Evolutionary conservation across 2,888 invertebrate species (phyloP).

Genomic region (Keiferia lycopersicella): DNA sequence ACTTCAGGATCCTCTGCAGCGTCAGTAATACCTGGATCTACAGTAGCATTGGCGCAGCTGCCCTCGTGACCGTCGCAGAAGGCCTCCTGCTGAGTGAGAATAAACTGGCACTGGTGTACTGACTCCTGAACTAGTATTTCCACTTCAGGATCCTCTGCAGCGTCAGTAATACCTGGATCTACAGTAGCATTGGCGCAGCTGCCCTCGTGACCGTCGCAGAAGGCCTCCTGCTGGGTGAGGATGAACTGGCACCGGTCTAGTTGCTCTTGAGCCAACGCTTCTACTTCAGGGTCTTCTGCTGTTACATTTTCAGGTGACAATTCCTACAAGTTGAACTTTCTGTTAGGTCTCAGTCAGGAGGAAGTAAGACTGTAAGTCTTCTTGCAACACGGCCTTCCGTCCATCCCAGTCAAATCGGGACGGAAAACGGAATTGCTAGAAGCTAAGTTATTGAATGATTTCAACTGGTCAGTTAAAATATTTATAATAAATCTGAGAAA

Average conservation of each 20-base stretch:
- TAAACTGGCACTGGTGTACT: constrained; percentile 64
- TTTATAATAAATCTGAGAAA: too few relatives aligned
- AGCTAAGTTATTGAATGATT: too few relatives aligned
- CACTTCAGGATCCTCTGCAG: constrained; percentile 59
- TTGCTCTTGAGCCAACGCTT: constrained; percentile 54
- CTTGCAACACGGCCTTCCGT: too few relatives aligned
- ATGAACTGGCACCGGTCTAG: constrained; percentile 67
- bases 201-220: constrained; percentile 65
- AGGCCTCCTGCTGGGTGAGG: constrained; percentile 66
- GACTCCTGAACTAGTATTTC: constrained; percentile 56
- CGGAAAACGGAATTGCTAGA: too few relatives aligned
- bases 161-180: constrained; percentile 39
- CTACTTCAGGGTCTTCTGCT: constrained; percentile 55
- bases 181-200: constrained; percentile 49
- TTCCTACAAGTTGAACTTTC: constrained; percentile 41
- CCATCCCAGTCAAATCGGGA: too few relatives aligned
- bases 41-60: constrained; percentile 48
- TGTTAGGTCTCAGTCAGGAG: too few relatives aligned
- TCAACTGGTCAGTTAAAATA: neutral
- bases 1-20: too few relatives aligned
- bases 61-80: constrained; percentile 66
- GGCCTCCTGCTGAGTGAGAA: constrained; percentile 68
- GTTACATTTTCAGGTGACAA: constrained; percentile 53
- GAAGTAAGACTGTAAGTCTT: too few relatives aligned
- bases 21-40: constrained; percentile 39